A percentile compares a stretch with the other conserved stretches of the same genome.
Conservation (phyloP, 1,140 invertebrate species). For the Polypedilum pembai region DNA sequence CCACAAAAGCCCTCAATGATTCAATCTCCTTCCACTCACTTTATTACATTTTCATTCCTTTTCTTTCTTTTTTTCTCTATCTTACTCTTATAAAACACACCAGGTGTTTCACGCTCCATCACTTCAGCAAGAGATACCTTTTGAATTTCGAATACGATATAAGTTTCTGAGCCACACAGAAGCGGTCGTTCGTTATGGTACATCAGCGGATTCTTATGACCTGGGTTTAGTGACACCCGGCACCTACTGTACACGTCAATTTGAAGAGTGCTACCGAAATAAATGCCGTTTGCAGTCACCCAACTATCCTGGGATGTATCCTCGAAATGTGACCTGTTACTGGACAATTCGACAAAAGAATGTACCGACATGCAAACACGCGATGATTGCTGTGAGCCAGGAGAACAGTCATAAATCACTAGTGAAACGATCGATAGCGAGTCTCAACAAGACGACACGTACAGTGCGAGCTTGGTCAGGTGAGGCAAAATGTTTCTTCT, state of each 20-base stretch:
- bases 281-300: conserved; percentile 74
- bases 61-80: neutral
- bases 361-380: conserved; percentile 78
- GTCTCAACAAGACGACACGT: conserved; percentile 58
- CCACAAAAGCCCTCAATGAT: neutral
- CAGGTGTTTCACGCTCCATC: conserved; percentile 58
- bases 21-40: conserved; percentile 2
- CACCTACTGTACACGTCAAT: conserved; percentile 78
- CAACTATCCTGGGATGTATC: conserved; percentile 89
- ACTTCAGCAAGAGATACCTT: conserved; percentile 53
- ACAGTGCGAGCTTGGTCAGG: conserved; percentile 64
- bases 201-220: conserved; percentile 60
- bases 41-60: conserved; percentile 28
- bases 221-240: conserved; percentile 72
- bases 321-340: conserved; percentile 75
- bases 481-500: neutral
- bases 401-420: conserved; percentile 63
- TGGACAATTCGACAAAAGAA: conserved; percentile 72
- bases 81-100: conserved; percentile 23
- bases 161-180: conserved; percentile 64
- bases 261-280: conserved; percentile 78
- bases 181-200: conserved; percentile 69
- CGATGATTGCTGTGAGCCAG: conserved; percentile 74
- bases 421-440: conserved; percentile 51
- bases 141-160: conserved; percentile 68